Evolutionary conservation across 1,140 invertebrate genomes (phyloP), one percentile per base, ranked within the genome.

Genomic region (Thrips palmi): DNA sequence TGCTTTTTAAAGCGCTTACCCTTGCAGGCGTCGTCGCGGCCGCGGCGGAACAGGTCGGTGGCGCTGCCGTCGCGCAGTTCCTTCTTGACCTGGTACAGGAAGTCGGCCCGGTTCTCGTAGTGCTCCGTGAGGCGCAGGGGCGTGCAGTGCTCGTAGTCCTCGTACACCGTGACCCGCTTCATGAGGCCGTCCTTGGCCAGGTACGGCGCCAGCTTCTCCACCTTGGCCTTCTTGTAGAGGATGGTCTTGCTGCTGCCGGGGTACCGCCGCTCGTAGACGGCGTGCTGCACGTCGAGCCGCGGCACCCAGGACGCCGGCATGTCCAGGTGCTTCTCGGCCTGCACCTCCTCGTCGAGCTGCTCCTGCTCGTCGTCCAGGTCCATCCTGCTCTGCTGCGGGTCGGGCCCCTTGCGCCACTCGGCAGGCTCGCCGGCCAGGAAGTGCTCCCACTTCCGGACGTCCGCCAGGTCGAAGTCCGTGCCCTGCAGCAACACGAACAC

Each of bases 291-390:
- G 33, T 70, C 58, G 5, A 89, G 63, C 28, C 70, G 64, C 33
- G 68, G 61, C 4, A 82, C 75, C 74, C 85, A 91, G 22, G 79
- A 77, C 8, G 60, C 52, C 1, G 84, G 81, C 64, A 85, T 75
- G 45, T 84, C 78, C 15, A 88, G 56, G 56, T 79, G 76, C 52
- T 82, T 81, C 45, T 77, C 71, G 4, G 66, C 58, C 21, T 65
- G 50, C 7, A 62, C 64, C 19, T 65, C 60, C 2, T 58, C 49
- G 37, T 66, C 62, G 15, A 58, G 47, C 2, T 65, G 53, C 3
- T 62, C 57, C 18, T 66, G 50, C 40, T 64, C 58, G 25, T 59
- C 54, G 4, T 54, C n/a, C n/a, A n/a, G n/a, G n/a, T n/a, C n/a
- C n/a, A n/a, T n/a, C 55, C 8, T 56, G 51, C 11, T 44, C 37